These are phyloP conservation scores for Poecilus cupreus DNA, from an alignment of 2,888 invertebrate genomes.

Conservation along the genomic window DNA sequence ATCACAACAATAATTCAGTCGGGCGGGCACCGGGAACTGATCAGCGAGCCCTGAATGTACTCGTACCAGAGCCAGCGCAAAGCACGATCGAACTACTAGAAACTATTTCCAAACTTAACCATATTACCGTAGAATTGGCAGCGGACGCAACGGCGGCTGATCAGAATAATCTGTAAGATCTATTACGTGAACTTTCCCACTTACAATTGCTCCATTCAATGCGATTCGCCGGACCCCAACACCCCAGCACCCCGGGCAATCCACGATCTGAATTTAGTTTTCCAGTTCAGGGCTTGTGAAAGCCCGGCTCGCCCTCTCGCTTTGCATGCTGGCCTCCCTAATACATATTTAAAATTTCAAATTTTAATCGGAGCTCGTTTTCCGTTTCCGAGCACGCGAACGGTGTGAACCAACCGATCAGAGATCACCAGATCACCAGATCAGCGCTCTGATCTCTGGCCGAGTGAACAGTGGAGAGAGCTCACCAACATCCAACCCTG, in stretches of 20 bases:
- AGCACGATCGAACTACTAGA: conserved; percentile 17
- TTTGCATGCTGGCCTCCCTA: neutral
- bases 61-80: neutral
- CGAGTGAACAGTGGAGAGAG: too few species aligned
- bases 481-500: too few species aligned
- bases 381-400: neutral
- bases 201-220: conserved; percentile 41
- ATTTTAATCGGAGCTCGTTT: conserved; percentile 35
- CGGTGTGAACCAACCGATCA: neutral
- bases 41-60: too few species aligned
- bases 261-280: conserved; percentile 19
- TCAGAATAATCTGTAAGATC: conserved; percentile 47
- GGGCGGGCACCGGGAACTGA: neutral
- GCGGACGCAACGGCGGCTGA: neutral
- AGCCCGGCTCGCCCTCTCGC: neutral
- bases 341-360: conserved; percentile 46
- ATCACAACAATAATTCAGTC: conserved; percentile 27
- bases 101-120: conserved; percentile 35
- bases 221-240: too few species aligned
- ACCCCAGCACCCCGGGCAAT: neutral
- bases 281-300: neutral
- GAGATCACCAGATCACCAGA: too few species aligned
- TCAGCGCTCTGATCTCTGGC: too few species aligned
- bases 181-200: conserved; percentile 46
- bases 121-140: neutral